phyloP scores from a whole-genome alignment of 2,113 vertebrate species.

The Neofelis nebulosa region DNA sequence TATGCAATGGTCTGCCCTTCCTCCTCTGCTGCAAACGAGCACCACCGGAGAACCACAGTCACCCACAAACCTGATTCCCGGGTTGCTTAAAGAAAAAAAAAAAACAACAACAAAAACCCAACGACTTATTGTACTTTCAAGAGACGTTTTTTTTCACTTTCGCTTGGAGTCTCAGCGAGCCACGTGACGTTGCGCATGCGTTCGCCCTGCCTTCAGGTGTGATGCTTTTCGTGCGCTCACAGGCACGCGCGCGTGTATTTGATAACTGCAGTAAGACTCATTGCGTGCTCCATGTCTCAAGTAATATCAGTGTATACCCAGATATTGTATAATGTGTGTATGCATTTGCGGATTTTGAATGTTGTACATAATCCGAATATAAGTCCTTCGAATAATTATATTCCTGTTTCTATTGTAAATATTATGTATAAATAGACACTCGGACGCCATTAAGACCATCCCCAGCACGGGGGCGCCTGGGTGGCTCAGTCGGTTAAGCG shows the following conservation, averaged over 20 bases:
- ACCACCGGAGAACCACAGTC: not conserved
- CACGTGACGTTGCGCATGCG: too few relatives aligned
- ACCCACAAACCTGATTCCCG: not conserved
- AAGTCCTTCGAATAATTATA: not conserved
- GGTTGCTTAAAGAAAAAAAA: not conserved
- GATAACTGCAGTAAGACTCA: not conserved
- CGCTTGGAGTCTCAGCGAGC: not conserved
- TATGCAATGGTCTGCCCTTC: not conserved
- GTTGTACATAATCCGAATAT: not conserved
- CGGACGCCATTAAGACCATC: not conserved
- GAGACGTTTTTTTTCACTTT: not conserved
- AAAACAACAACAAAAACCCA: not conserved
- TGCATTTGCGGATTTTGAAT: not conserved
- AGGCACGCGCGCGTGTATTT: not conserved
- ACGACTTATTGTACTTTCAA: not conserved
- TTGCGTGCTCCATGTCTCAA: not conserved
- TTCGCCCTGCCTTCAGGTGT: not conserved
- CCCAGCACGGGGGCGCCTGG: too few relatives aligned
- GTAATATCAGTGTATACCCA: not conserved
- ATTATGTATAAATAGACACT: not conserved
- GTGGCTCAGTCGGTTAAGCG: too few relatives aligned
- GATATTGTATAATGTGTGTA: not conserved
- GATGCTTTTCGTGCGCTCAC: not conserved
- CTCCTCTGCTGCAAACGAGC: not conserved
- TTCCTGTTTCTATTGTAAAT: not conserved